These are phyloP conservation scores for Urocitellus parryii DNA, from an alignment of 2,113 vertebrate species.

Conservation along the genomic window DNA sequence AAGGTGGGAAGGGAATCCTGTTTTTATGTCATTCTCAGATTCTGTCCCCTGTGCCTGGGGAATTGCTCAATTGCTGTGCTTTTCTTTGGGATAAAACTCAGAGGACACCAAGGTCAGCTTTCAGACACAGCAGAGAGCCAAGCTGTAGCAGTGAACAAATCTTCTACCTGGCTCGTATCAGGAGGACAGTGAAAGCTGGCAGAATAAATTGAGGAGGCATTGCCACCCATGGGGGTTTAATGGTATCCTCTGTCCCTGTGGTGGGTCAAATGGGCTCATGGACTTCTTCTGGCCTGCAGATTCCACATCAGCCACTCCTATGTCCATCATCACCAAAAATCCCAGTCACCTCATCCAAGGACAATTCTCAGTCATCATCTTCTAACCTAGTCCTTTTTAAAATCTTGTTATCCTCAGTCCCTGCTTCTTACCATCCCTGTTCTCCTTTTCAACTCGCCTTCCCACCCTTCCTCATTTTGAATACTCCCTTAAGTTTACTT, in stretches of 20 bases:
- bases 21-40: neutral
- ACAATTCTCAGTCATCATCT: neutral
- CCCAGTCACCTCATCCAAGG: neutral
- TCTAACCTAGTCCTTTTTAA: neutral
- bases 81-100: constrained; percentile 29
- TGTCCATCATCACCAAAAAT: neutral
- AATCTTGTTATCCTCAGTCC: neutral
- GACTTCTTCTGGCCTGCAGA: neutral
- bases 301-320: neutral
- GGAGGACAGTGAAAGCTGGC: neutral
- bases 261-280: neutral
- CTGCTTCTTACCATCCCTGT: neutral
- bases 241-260: neutral
- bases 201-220: neutral
- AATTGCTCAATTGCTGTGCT: constrained; percentile 19
- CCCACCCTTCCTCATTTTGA: neutral
- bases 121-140: neutral
- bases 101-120: neutral
- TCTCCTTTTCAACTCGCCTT: neutral
- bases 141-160: neutral
- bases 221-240: neutral
- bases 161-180: neutral
- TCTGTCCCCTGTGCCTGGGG: neutral
- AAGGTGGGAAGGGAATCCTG: neutral
- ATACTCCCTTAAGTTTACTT: neutral